Evolutionary conservation across 23 tunicate species (phyloP), one percentile per base, ranked within the genome.

Genomic region (Phallusia fumigata): DNA sequence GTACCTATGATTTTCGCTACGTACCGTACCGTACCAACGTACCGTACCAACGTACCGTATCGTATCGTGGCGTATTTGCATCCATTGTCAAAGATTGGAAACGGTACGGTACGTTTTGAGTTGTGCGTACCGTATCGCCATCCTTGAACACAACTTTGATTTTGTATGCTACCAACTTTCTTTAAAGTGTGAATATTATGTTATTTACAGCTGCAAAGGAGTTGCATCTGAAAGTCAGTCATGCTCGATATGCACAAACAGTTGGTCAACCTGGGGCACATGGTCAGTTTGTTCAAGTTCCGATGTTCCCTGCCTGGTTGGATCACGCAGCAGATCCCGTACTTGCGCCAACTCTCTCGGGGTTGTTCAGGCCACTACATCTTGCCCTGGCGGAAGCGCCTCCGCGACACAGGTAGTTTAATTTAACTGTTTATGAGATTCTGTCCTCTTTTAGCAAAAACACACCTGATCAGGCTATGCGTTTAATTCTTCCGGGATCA

Each of bases 301-400:
- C 3, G 69, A 58, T 24, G 26, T 24, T 8, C 28, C 69, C 13
- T 58, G 69, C 28, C 69, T 58, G 3, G 69, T 58, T 24, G 69
- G 69, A 21, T 58, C 69, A 22, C 69, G 28, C 30, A 58, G 15
- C 69, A 22, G 69, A 58, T 21, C 69, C 11, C 69, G 69, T 1
- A 58, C 69, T 58, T 58, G 69, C 69, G 69, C 28, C 69, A 58
- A 58, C 28, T 58, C 69, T 58, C 30, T 22, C 3, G 69, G 69
- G 3, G 69, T 13, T 58, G 69, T 58, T 21, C 69, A 58, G 13
- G 28, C 30, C 28, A 21, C 69, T 3, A 24, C 69, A 58, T 58
- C 69, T 16, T 58, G 69, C 69, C 28, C 16, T 13, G 69, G 69
- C 3, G 69, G 69, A 58, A 24, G 28, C 13, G 16, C 69, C 13